phyloP scores from a whole-genome alignment of 2,888 invertebrate genomes.

The Pimpla rufipes region DNA sequence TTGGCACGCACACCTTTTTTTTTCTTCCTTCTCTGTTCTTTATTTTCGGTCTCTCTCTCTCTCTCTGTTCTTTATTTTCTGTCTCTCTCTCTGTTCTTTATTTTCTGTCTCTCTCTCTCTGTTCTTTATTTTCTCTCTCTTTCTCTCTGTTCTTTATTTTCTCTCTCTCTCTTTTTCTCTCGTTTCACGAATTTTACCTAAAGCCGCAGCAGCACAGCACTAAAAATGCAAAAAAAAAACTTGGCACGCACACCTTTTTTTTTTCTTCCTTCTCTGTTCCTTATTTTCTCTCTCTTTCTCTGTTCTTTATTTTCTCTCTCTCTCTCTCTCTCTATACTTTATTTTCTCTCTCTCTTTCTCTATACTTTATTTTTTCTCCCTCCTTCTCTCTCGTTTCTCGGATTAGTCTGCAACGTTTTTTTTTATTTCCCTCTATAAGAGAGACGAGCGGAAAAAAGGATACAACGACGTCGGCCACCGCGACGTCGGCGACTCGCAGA shows the following conservation, averaged over 20 bases:
- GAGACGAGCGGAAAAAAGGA: too few species aligned
- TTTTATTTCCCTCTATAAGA: too few species aligned
- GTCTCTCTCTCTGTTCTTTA: not conserved
- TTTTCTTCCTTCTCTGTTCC: too few species aligned
- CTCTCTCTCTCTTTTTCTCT: not conserved
- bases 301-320: too few species aligned
- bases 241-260: too few species aligned
- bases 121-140: not conserved
- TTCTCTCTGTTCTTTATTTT: not conserved
- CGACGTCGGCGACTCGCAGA: constrained; percentile 60
- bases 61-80: not conserved
- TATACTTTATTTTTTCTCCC: not conserved
- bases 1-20: too few species aligned
- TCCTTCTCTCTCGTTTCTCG: not conserved
- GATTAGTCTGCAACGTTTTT: not conserved
- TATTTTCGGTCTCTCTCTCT: not conserved
- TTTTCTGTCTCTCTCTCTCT: too few species aligned
- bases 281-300: too few species aligned
- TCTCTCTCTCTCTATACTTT: too few species aligned
- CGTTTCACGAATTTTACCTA: not conserved
- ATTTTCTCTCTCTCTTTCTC: too few species aligned
- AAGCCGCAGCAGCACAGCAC: too few species aligned
- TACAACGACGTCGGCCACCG: constrained; percentile 45
- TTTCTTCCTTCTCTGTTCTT: not conserved
- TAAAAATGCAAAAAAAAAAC: too few species aligned